These are phyloP conservation scores for Diplolepis rosae DNA, from an alignment of 2,888 invertebrate species.

Conservation along the genomic window DNA sequence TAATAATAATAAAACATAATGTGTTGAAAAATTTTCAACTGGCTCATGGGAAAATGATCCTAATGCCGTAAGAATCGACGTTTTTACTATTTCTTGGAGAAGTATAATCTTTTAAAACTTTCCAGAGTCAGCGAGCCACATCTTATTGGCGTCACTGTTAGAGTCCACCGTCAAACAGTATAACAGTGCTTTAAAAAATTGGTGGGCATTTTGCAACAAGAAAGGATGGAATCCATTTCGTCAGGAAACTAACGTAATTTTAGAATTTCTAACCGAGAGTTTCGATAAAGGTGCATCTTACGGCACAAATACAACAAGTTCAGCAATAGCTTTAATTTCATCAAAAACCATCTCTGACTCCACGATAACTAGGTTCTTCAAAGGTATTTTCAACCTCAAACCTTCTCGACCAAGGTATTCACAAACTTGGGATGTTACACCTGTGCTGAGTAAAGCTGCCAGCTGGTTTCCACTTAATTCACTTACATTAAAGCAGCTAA, in stretches of 20 bases:
- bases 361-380: constrained; percentile 40
- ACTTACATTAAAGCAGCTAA: neutral
- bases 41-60: constrained; percentile 35
- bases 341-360: constrained; percentile 30
- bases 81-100: constrained; percentile 53
- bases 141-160: too few species aligned
- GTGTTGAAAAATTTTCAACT: too few species aligned
- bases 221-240: neutral
- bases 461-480: neutral
- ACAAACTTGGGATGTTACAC: constrained; percentile 55
- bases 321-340: constrained; percentile 37
- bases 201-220: constrained; percentile 41
- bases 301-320: constrained; percentile 36
- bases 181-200: constrained; percentile 45
- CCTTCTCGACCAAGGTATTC: constrained; percentile 50
- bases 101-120: constrained; percentile 43
- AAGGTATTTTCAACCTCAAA: constrained; percentile 33
- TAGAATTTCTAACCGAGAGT: neutral
- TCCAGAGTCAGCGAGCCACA: too few species aligned
- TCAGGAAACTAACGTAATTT: neutral
- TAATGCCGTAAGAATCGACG: constrained; percentile 50
- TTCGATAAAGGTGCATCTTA: constrained; percentile 34
- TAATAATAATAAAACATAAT: too few species aligned
- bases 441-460: neutral
- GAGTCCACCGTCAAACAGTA: too few species aligned